phyloP scores from a whole-genome alignment of 2,888 invertebrate genomes.

The Watsonalla cultraria region DNA sequence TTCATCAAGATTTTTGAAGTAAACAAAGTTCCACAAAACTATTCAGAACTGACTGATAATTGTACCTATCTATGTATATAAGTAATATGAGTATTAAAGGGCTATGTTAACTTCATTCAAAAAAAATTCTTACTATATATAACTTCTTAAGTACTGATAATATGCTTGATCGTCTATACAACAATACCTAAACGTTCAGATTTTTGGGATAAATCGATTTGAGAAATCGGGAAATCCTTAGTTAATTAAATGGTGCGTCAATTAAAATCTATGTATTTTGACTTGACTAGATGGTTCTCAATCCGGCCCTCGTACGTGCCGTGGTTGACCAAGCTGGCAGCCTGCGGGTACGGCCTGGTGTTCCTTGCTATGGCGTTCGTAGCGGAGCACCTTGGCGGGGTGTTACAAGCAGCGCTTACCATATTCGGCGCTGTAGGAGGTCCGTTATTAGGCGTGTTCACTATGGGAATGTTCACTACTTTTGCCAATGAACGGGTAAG shows the following conservation, averaged over 20 bases:
- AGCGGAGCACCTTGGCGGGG: conserved; percentile 88
- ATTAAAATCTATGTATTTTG: background rate
- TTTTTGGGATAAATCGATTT: no score
- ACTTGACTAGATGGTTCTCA: conserved; percentile 46
- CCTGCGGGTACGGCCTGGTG: conserved; percentile 84
- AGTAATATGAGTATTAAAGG: background rate
- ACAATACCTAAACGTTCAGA: no score
- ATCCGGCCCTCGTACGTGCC: conserved; percentile 55
- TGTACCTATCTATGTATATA: background rate
- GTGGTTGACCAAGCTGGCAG: conserved; percentile 82
- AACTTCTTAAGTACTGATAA: no score
- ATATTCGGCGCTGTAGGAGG: conserved; percentile 94
- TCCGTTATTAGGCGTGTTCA: conserved; percentile 90
- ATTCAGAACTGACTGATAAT: background rate
- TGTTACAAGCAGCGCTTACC: conserved; percentile 92
- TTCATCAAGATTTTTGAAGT: no score
- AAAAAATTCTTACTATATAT: no score
- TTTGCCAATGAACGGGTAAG: conserved; percentile 83
- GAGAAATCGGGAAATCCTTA: no score
- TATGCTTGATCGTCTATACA: no score
- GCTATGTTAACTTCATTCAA: background rate
- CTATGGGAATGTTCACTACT: conserved; percentile 90
- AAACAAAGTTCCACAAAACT: no score
- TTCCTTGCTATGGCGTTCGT: conserved; percentile 90
- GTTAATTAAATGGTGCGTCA: background rate